Evolutionary conservation across 2,797 vertebrate genomes (phyloP).

Genomic region (Steatocranus sp.): DNA sequence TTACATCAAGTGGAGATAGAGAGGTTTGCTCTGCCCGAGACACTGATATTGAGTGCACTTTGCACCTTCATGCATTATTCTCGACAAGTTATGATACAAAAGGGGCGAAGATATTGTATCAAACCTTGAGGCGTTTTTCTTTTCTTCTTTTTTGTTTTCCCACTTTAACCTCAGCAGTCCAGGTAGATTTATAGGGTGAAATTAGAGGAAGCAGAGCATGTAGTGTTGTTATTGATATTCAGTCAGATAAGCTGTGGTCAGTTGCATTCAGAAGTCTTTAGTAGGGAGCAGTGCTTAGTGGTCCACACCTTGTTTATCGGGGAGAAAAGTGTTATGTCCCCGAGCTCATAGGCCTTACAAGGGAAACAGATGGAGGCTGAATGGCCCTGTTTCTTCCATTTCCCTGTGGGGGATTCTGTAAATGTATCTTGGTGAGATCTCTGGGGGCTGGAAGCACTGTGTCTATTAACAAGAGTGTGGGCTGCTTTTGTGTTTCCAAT

Average conservation of each 20-base stretch:
- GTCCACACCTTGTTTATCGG: constrained; percentile 45
- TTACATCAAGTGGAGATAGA: constrained; percentile 20
- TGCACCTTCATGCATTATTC: constrained; percentile 45
- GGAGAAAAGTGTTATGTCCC: constrained; percentile 37
- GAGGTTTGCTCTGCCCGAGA: background rate
- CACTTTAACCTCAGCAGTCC: background rate
- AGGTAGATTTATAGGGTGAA: constrained; percentile 23
- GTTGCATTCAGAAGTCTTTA: constrained; percentile 15
- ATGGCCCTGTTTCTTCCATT: background rate
- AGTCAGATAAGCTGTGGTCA: constrained; percentile 45
- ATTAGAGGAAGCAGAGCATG: constrained; percentile 12
- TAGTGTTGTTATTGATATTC: constrained; percentile 48
- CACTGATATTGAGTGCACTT: constrained; percentile 23
- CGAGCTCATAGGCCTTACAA: constrained; percentile 1
- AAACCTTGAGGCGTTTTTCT: background rate
- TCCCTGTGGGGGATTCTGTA: constrained; percentile 28
- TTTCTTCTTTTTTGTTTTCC: background rate
- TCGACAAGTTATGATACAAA: background rate
- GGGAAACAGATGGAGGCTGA: constrained; percentile 49
- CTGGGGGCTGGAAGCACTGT: constrained; percentile 29
- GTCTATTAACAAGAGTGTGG: constrained; percentile 55
- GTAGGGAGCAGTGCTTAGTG: background rate
- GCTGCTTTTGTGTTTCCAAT: constrained; percentile 66
- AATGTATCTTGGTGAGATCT: constrained; percentile 52
- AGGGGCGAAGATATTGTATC: constrained; percentile 1